These are phyloP conservation scores for Gnathonemus echidnorhynchus DNA, from an alignment of 2,113 vertebrate species.

Conservation along the genomic window DNA sequence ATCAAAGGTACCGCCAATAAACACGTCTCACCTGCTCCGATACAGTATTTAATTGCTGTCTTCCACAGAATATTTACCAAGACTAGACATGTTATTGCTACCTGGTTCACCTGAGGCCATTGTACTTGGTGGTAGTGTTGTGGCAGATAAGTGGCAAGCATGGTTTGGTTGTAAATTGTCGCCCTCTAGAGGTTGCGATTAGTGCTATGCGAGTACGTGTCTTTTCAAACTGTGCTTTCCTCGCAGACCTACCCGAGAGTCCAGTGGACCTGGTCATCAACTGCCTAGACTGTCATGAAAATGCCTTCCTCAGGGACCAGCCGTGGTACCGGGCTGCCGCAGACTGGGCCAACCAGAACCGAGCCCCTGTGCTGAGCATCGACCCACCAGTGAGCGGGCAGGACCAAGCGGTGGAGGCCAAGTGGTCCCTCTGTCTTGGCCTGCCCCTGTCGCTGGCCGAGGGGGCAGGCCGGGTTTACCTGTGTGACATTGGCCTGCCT, in stretches of 20 bases:
- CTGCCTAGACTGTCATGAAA: conserved; percentile 93
- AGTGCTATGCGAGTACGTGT: background rate
- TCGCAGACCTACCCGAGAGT: conserved; percentile 82
- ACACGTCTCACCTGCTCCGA: background rate
- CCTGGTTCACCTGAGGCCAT: background rate
- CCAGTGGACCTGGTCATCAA: conserved; percentile 95
- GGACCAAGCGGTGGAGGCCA: conserved; percentile 84
- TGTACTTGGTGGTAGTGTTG: background rate
- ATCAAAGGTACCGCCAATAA: conserved; percentile 72
- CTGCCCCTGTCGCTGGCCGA: conserved; percentile 82
- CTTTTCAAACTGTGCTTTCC: background rate
- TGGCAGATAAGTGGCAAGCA: background rate
- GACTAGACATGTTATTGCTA: background rate
- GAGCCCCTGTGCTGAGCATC: conserved; percentile 87
- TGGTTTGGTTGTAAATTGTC: background rate
- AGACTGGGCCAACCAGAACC: conserved; percentile 94
- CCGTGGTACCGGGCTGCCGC: conserved; percentile 91
- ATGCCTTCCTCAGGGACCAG: conserved; percentile 87
- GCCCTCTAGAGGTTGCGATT: conserved; percentile 6
- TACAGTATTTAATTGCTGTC: background rate
- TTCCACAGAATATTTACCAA: background rate
- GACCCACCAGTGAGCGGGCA: conserved; percentile 80
- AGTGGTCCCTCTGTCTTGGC: conserved; percentile 91
- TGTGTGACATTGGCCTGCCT: conserved; percentile 93
- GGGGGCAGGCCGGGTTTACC: conserved; percentile 79